phyloP scores from a whole-genome alignment of 2,113 vertebrate species.

The Lepus americanus region DNA sequence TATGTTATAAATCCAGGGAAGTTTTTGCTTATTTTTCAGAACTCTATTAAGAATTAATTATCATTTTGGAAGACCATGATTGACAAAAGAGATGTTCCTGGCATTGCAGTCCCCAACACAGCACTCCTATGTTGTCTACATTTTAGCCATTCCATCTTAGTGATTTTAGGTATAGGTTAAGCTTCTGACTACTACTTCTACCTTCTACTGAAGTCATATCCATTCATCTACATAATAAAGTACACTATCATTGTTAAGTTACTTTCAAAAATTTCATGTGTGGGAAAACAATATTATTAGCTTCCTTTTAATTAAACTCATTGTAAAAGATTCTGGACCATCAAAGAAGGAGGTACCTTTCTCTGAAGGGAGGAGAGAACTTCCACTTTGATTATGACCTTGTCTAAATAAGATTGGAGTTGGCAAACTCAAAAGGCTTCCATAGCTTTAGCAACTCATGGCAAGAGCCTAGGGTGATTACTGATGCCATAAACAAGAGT shows the following conservation, averaged over 20 bases:
- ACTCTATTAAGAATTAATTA: neutral
- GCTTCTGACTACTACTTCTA: neutral
- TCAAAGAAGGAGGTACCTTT: too few relatives aligned
- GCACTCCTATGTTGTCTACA: neutral
- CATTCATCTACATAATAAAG: constrained; percentile 4
- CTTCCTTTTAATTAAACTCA: constrained; percentile 31
- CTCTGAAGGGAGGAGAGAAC: too few relatives aligned
- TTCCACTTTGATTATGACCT: too few relatives aligned
- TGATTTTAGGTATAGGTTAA: neutral
- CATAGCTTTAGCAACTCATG: too few relatives aligned
- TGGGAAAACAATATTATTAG: constrained; percentile 21
- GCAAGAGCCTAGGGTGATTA: too few relatives aligned
- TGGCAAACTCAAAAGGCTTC: too few relatives aligned
- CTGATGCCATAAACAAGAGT: too few relatives aligned
- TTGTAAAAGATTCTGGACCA: neutral
- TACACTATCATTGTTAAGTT: neutral
- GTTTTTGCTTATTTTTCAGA: constrained; percentile 18
- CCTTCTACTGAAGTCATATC: neutral
- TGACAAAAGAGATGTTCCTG: neutral
- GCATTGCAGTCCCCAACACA: neutral
- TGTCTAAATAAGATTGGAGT: too few relatives aligned
- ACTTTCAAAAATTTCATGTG: neutral
- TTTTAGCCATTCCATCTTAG: neutral
- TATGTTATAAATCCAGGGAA: neutral
- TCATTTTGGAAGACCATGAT: neutral